Conservation (phyloP, 1,140 invertebrate species). For the Leptinotarsa lineolata region DNA sequence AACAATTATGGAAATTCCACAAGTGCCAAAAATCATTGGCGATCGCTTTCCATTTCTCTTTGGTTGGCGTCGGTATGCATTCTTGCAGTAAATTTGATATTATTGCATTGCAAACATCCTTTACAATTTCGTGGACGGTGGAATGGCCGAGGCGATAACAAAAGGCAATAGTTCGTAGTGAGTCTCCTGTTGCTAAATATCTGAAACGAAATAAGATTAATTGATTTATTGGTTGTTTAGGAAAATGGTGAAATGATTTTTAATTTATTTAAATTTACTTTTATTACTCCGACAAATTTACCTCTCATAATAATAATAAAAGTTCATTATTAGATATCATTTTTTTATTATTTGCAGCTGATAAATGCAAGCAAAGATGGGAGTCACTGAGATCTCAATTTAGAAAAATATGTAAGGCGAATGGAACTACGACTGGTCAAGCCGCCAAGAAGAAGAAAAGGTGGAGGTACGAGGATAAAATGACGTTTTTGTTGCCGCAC, state of each 20-base stretch:
- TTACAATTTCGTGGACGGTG: conserved; percentile 23
- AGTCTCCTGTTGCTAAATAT: conserved; percentile 31
- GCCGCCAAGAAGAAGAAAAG: conserved; percentile 27
- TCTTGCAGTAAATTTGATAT: conserved; percentile 25
- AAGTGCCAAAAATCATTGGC: background rate
- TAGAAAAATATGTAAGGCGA: conserved; percentile 26
- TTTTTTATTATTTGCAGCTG: conserved; percentile 19
- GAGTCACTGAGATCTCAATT: conserved; percentile 28
- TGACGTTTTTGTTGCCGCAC: conserved; percentile 23
- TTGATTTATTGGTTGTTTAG: background rate
- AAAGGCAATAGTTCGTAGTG: conserved; percentile 28
- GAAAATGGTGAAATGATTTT: too few relatives aligned
- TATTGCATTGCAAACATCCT: conserved; percentile 30
- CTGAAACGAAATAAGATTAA: background rate
- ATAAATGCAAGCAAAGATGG: conserved; percentile 30
- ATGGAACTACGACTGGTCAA: conserved; percentile 27
- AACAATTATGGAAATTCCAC: conserved; percentile 25
- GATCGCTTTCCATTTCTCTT: conserved; percentile 28
- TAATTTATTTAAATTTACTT: too few relatives aligned
- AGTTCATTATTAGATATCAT: background rate
- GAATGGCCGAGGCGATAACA: conserved; percentile 28
- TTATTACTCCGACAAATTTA: background rate
- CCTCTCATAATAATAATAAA: background rate
- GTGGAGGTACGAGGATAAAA: conserved; percentile 32
- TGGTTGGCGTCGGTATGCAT: conserved; percentile 20